Conservation (phyloP, 2,797 vertebrate genomes). For the Gymnoscopelus braueri region DNA sequence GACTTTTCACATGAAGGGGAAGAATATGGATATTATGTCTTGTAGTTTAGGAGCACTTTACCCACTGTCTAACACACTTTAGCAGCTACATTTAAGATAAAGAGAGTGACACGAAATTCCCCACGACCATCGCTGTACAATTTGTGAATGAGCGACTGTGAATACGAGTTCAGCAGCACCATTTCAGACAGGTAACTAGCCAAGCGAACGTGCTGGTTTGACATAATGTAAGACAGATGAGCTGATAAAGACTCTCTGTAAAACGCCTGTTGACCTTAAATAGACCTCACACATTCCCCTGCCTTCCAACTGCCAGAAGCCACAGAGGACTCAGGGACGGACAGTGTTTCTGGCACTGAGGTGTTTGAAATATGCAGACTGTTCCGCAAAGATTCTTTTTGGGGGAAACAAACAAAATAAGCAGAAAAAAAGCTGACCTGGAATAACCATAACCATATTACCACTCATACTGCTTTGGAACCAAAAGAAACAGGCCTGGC, state of each 20-base stretch:
- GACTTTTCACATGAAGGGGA: neutral
- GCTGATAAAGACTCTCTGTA: conserved; percentile 50
- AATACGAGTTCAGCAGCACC: no score
- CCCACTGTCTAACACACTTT: neutral
- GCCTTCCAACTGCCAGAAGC: conserved; percentile 41
- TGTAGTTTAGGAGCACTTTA: neutral
- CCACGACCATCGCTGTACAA: no score
- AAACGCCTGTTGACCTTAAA: conserved; percentile 58
- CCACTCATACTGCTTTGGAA: neutral
- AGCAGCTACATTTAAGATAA: no score
- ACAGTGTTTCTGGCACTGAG: conserved; percentile 28
- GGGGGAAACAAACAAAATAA: neutral
- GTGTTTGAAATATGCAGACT: conserved; percentile 18
- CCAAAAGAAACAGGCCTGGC: neutral
- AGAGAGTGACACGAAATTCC: no score
- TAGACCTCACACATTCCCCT: conserved; percentile 37
- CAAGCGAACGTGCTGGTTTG: conserved; percentile 41
- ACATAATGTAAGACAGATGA: conserved; percentile 57
- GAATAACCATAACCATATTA: conserved; percentile 6
- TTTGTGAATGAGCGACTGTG: no score
- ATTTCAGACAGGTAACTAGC: conserved; percentile 13
- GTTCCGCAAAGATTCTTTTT: neutral
- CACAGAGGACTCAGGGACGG: conserved; percentile 15
- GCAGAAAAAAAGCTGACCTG: neutral
- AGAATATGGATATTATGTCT: neutral